Evolutionary conservation across 2,113 vertebrate species (phyloP).

Genomic region (Otolemur garnettii): DNA sequence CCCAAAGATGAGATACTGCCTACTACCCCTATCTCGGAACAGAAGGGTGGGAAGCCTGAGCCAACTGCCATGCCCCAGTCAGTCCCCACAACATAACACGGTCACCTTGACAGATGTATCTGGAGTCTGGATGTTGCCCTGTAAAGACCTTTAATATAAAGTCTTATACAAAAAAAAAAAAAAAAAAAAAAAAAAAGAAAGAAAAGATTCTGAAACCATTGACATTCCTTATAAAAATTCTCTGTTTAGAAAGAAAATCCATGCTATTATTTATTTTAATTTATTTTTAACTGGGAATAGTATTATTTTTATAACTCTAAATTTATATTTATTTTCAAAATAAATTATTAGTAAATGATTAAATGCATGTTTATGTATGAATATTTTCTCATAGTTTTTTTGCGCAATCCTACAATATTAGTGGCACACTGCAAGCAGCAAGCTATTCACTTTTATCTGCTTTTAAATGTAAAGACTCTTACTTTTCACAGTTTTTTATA

Average conservation of each 20-base stretch:
- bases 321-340: background rate
- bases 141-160: too few relatives aligned
- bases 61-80: too few relatives aligned
- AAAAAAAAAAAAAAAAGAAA: too few relatives aligned
- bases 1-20: too few relatives aligned
- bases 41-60: too few relatives aligned
- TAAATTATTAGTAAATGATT: background rate
- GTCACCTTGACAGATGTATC: too few relatives aligned
- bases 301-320: background rate
- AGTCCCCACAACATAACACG: too few relatives aligned
- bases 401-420: background rate
- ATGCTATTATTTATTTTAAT: background rate
- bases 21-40: too few relatives aligned
- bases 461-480: background rate
- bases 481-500: background rate
- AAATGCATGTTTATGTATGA: background rate
- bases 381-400: background rate
- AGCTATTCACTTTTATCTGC: background rate
- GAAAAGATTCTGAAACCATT: slow-evolving; percentile 14
- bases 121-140: too few relatives aligned
- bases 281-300: background rate
- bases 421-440: background rate
- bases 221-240: background rate
- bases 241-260: background rate
- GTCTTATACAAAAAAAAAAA: too few relatives aligned